These are phyloP conservation scores for Phyllotreta striolata DNA, from an alignment of 2,888 invertebrate species.

Conservation along the genomic window DNA sequence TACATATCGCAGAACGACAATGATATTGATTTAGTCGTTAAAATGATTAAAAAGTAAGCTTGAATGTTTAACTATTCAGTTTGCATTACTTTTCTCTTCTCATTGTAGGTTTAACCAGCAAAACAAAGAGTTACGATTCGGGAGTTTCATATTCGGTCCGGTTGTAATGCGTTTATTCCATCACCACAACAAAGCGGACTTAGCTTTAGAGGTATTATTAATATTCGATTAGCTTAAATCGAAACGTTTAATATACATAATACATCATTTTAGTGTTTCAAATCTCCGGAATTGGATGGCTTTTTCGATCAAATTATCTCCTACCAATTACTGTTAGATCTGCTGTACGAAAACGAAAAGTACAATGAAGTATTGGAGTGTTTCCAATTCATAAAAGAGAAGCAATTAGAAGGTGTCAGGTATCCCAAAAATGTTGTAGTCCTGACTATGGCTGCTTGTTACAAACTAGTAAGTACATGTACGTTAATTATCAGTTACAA, in stretches of 20 bases:
- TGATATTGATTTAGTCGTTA: conserved; percentile 70
- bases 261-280: conserved; percentile 66
- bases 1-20: conserved; percentile 70
- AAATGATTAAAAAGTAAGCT: conserved; percentile 72
- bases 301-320: conserved; percentile 78
- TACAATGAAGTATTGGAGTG: conserved; percentile 72
- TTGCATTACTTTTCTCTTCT: not conserved
- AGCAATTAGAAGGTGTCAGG: conserved; percentile 69
- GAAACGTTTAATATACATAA: conserved; percentile 17
- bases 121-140: conserved; percentile 76
- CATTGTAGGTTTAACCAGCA: conserved; percentile 71
- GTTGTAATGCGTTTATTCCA: conserved; percentile 83
- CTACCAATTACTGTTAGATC: conserved; percentile 74
- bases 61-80: not conserved
- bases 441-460: conserved; percentile 75
- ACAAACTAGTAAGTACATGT: conserved; percentile 71
- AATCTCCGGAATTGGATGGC: conserved; percentile 66
- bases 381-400: conserved; percentile 69
- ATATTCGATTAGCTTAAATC: conserved; percentile 4
- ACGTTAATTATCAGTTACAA: conserved; percentile 8
- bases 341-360: conserved; percentile 72
- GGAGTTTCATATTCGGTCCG: conserved; percentile 83
- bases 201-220: conserved; percentile 64
- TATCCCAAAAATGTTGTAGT: conserved; percentile 75
- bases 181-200: conserved; percentile 71